Conservation (phyloP, 2,797 vertebrate genomes). For the Threskiornis aethiopicus region DNA sequence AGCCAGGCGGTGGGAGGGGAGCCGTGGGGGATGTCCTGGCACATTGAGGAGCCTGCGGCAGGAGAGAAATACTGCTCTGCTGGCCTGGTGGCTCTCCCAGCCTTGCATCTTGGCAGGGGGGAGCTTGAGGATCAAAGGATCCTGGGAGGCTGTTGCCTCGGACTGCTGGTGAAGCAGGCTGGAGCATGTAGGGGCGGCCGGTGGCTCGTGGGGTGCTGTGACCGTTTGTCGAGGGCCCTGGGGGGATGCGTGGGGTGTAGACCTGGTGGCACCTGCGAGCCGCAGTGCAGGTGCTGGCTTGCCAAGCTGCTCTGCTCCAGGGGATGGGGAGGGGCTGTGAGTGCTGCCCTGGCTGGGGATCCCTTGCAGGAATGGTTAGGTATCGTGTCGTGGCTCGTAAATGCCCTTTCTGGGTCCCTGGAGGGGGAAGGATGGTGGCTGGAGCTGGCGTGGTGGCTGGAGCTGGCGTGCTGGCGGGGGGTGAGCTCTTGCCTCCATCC, state of each 20-base stretch:
- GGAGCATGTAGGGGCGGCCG: rapidly evolving
- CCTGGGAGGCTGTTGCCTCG: not conserved
- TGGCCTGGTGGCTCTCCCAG: slow-evolving; percentile 25
- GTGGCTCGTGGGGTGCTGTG: not conserved
- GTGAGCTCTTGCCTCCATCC: not conserved
- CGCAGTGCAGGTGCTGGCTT: not conserved
- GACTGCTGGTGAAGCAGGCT: not conserved
- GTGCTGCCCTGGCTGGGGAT: not conserved
- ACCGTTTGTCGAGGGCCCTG: rapidly evolving
- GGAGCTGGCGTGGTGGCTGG: rapidly evolving
- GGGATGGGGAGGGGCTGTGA: not conserved
- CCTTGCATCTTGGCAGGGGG: not conserved
- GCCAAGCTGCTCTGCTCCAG: not conserved
- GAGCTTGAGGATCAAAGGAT: not conserved
- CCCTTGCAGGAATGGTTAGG: rapidly evolving
- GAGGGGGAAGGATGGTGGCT: rapidly evolving
- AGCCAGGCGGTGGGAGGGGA: not conserved
- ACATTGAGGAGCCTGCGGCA: not conserved
- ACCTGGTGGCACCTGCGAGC: not conserved
- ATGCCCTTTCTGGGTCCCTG: not conserved
- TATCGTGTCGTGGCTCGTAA: rapidly evolving
- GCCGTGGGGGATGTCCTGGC: not conserved
- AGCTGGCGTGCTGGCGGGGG: not conserved
- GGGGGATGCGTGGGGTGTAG: rapidly evolving
- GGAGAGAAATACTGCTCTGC: slow-evolving; percentile 43